Percentiles rank a stretch among this genome's conserved stretches.
Evolutionary conservation across 2,113 vertebrate species (phyloP).

Genomic region (Gnathonemus longibarbis): DNA sequence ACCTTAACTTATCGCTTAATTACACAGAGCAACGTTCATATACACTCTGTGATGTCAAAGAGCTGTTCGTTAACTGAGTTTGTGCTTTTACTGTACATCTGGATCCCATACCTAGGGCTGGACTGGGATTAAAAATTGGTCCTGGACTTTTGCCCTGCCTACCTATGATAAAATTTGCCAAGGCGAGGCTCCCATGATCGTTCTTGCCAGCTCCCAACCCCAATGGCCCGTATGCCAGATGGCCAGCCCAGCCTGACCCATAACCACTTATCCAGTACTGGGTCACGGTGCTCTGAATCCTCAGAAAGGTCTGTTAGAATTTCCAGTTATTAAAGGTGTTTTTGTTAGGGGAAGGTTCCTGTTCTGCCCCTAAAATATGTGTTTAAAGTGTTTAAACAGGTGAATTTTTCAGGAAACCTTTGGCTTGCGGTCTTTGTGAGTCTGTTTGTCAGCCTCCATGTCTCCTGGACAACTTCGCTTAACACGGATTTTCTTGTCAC

Average conservation of each 20-base stretch:
- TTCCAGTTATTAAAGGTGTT: not conserved
- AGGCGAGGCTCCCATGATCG: not conserved
- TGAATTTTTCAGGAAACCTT: not conserved
- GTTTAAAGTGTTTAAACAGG: not conserved
- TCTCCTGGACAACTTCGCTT: not conserved
- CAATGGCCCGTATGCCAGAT: not conserved
- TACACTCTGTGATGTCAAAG: not conserved
- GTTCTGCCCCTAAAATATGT: not conserved
- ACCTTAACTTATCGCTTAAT: not conserved
- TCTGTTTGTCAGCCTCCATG: not conserved
- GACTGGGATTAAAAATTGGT: not conserved
- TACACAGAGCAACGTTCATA: not conserved
- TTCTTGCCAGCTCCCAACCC: not conserved
- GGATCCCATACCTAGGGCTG: not conserved
- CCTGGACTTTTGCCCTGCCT: not conserved
- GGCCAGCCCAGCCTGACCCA: not conserved
- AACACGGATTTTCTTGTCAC: not conserved
- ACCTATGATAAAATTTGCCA: not conserved
- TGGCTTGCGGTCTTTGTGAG: not conserved
- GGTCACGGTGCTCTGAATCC: not conserved
- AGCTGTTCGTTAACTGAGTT: not conserved
- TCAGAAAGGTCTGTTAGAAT: not conserved
- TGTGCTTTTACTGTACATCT: not conserved
- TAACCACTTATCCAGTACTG: not conserved
- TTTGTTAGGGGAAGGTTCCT: not conserved